Evolutionary conservation across 2,113 vertebrate genomes (phyloP).

Genomic region (Notothenia coriiceps): DNA sequence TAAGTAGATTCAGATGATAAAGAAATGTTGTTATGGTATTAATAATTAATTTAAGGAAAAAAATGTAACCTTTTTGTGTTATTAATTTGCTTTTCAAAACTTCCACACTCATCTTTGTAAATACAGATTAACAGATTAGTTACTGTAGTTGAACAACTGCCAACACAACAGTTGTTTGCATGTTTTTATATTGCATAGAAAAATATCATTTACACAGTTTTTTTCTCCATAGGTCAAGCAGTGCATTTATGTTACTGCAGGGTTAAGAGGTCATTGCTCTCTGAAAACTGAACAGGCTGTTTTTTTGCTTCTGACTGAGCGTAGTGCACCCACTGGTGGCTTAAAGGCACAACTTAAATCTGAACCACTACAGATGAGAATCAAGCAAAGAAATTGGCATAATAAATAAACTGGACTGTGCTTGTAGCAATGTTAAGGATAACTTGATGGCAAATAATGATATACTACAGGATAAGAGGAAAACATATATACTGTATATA

Average conservation of each 20-base stretch:
- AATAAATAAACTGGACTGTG: not conserved
- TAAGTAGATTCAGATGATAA: no score
- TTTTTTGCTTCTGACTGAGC: slow-evolving; percentile 13
- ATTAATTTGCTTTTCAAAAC: not conserved
- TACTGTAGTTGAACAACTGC: not conserved
- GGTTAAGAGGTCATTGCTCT: slow-evolving; percentile 21
- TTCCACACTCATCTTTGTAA: no score
- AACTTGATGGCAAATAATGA: not conserved
- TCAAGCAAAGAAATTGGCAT: not conserved
- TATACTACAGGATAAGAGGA: not conserved
- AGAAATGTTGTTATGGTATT: not conserved
- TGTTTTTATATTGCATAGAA: not conserved
- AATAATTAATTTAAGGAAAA: not conserved
- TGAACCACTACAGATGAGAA: slow-evolving; percentile 6
- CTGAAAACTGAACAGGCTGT: not conserved
- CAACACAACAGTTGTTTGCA: not conserved
- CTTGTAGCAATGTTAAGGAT: not conserved
- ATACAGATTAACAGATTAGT: not conserved
- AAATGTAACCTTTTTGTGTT: not conserved
- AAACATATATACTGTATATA: not conserved
- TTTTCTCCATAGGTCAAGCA: not conserved
- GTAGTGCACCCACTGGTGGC: slow-evolving; percentile 79
- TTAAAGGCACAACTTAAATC: slow-evolving; percentile 29
- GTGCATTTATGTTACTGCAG: not conserved
- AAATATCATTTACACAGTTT: not conserved